phyloP scores from a whole-genome alignment of 2,113 vertebrate genomes.

The Cercopithecus mona region DNA sequence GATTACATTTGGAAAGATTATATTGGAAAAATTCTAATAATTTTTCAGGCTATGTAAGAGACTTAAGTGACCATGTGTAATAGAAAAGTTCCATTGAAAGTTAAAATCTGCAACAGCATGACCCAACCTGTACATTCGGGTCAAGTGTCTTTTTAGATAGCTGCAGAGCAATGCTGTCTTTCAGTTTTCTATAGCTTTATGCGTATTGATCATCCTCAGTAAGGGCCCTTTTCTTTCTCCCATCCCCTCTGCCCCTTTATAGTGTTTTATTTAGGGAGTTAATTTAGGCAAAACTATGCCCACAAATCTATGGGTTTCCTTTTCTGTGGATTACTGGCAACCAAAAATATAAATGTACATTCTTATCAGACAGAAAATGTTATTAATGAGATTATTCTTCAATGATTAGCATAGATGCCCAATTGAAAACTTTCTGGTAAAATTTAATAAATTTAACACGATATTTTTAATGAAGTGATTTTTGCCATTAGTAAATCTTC shows the following conservation, averaged over 20 bases:
- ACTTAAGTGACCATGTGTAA: neutral
- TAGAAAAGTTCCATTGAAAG: slow-evolving; percentile 35
- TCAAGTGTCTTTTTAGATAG: neutral
- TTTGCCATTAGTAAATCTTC: slow-evolving; percentile 37
- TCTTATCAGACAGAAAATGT: slow-evolving; percentile 28
- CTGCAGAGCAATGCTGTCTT: neutral
- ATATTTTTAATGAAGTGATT: slow-evolving; percentile 42
- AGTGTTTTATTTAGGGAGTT: slow-evolving; percentile 17
- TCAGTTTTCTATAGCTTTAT: slow-evolving; percentile 34
- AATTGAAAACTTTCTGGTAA: slow-evolving; percentile 56
- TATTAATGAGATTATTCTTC: neutral
- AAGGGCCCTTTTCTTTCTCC: slow-evolving; percentile 12
- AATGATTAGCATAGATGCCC: slow-evolving; percentile 48
- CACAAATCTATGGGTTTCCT: slow-evolving; percentile 27
- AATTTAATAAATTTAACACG: slow-evolving; percentile 10
- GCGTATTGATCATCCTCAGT: slow-evolving; percentile 17
- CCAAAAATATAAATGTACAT: slow-evolving; percentile 44
- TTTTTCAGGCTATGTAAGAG: neutral
- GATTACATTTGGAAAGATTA: slow-evolving; percentile 75
- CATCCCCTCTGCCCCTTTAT: neutral
- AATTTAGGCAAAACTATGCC: slow-evolving; percentile 36
- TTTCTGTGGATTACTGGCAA: slow-evolving; percentile 33
- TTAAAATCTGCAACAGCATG: slow-evolving; percentile 41
- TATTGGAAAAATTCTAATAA: slow-evolving; percentile 39
- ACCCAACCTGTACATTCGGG: neutral